Conservation (phyloP, 2,888 invertebrate genomes). For the Chymomyza amoena region DNA sequence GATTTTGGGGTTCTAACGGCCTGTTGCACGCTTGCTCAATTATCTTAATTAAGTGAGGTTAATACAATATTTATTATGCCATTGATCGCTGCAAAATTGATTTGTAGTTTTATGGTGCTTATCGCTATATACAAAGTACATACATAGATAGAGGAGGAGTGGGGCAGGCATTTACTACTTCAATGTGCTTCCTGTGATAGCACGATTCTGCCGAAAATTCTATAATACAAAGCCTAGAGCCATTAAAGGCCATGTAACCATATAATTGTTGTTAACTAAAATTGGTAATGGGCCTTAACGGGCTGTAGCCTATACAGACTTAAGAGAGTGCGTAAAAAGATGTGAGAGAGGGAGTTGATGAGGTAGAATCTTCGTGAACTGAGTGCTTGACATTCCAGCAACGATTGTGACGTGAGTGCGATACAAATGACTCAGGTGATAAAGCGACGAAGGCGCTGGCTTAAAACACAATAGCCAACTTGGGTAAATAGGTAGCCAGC, state of each 20-base stretch:
- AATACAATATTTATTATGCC: constrained; percentile 45
- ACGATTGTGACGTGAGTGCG: constrained; percentile 53
- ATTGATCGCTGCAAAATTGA: constrained; percentile 56
- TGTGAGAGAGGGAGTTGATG: constrained; percentile 13
- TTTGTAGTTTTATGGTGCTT: constrained; percentile 37
- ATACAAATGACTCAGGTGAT: constrained; percentile 68
- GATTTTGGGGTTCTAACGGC: constrained; percentile 2
- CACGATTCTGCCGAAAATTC: constrained; percentile 7
- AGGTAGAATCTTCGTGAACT: neutral
- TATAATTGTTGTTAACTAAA: constrained; percentile 62
- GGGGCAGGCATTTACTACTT: constrained; percentile 44
- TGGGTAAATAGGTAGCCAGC: constrained; percentile 13
- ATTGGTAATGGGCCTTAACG: constrained; percentile 56
- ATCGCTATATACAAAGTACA: constrained; percentile 2
- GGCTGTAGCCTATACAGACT: constrained; percentile 22
- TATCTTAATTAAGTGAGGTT: constrained; percentile 65
- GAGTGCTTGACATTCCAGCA: constrained; percentile 43
- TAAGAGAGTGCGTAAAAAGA: constrained; percentile 14
- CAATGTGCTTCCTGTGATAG: constrained; percentile 42
- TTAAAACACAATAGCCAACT: neutral
- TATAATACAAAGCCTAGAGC: constrained; percentile 2
- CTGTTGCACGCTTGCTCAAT: constrained; percentile 50
- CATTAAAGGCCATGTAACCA: constrained; percentile 56
- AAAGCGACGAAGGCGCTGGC: constrained; percentile 58
- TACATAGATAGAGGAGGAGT: neutral